Evolutionary conservation across 1,140 invertebrate genomes (phyloP), one percentile per base, ranked within the genome.

Genomic region (Oncopeltus fasciatus): DNA sequence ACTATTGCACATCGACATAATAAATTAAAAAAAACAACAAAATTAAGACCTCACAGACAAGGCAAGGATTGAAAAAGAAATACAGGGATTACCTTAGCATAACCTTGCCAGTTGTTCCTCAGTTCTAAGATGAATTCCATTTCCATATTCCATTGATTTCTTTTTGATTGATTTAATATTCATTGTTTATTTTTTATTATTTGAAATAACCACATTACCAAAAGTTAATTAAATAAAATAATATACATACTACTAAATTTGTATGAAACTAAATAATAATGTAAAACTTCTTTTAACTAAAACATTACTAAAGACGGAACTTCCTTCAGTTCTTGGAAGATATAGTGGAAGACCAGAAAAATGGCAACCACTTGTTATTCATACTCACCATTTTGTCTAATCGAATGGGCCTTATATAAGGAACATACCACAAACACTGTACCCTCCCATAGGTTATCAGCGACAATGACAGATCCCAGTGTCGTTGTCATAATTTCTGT

Each of bases 121-220:
- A 61, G 31, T 49, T 61, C 59, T 26, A 28, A n/a, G 43, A 21
- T 18, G 47, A 47, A 61, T 49, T 61, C 59, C 59, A 61, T 61
- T 61, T 46, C 59, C 59, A 61, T 61, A 49, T 46, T 61, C 51
- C 59, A 38, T 14, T 8, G 5, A 38, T 38, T 38, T 14, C 14
- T 38, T 38, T 5, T 14, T 38, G 14, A 38, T 38, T 38, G 31
- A 5, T 8, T 38, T 38, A 5, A 38, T 38, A 14, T 38, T 38
- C 14, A 5, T 38, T 38, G 14, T 38, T 14, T 38, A 38, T 8
- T 38, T 38, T 38, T 38, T 8, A 38, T 38, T 38, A 38, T 14
- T 38, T 38, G 5, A 14, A 38, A 14, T 38, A 14, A 38, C 31
- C 31, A 38, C 31, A 38, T 8, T 14, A 38, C 31, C 14, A 38